Conservation (phyloP, 2,888 invertebrate species). For the Alloscopus bannaensis region DNA sequence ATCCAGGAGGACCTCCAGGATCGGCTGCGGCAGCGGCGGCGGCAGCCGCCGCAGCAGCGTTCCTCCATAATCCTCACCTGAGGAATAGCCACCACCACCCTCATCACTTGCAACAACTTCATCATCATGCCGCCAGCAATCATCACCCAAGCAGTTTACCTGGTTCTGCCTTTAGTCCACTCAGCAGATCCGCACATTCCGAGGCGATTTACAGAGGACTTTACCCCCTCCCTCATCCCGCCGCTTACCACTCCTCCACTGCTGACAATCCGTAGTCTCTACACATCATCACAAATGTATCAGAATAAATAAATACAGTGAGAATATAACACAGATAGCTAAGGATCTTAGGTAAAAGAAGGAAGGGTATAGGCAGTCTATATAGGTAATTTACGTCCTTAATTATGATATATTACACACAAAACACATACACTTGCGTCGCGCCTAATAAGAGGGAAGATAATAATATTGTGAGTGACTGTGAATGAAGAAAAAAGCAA, state of each 20-base stretch:
- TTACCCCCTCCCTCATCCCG: constrained; percentile 72
- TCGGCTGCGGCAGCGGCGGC: constrained; percentile 74
- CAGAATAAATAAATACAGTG: constrained; percentile 10
- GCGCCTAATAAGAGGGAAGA: too few relatives aligned
- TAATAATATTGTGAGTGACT: too few relatives aligned
- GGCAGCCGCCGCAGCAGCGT: constrained; percentile 74
- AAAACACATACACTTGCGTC: too few relatives aligned
- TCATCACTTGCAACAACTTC: constrained; percentile 65
- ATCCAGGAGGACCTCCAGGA: constrained; percentile 73
- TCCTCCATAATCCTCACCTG: constrained; percentile 73
- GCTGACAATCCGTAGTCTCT: constrained; percentile 72
- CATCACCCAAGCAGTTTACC: constrained; percentile 66
- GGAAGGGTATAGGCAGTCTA: background rate
- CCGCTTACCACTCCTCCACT: constrained; percentile 68
- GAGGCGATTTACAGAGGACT: constrained; percentile 72
- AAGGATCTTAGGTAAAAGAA: background rate
- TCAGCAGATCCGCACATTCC: constrained; percentile 73
- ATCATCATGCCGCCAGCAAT: constrained; percentile 46
- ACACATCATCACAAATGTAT: background rate
- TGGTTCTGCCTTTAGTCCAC: constrained; percentile 73
- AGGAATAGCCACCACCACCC: constrained; percentile 69
- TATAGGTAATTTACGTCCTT: background rate
- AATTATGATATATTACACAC: constrained; percentile 10
- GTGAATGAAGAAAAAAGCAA: too few relatives aligned
- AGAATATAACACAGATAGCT: background rate